Evolutionary conservation across 2,797 vertebrate species (phyloP), one percentile per base, ranked within the genome.

Genomic region (Poeciliopsis turneri): DNA sequence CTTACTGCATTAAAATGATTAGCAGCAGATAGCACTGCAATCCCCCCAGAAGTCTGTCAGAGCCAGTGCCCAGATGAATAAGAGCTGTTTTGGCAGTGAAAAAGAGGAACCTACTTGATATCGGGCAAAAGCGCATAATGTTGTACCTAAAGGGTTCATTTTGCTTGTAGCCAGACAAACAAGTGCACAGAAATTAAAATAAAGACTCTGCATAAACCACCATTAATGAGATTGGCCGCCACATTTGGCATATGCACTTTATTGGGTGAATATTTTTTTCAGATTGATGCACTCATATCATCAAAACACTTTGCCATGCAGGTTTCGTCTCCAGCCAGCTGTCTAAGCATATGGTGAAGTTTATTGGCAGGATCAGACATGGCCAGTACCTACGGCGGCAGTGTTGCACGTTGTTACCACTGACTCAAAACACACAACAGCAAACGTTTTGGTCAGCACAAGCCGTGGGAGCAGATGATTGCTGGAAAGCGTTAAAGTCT

Each of bases 401-500:
- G 25, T 30, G 39, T 3, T n/a, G 78, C 74, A 59, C 72, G 70
- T 66, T 28, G 76, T 51, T 81, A 78, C 83, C 57, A 45, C 72
- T 59, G 30, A 51, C 77, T 76, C 57, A 75, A 78, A 71, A 66
- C 15, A 47, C 16, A 2, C 16, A 78, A 71, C 78, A 78, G 74
- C 39, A 78, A 36, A 68, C 49, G 16, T 76, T 73, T 23, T 71
- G 75, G 43, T 76, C 68, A 70, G 80, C 30, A 66, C 76, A 77
- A 30, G 30, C 69, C 18, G 45, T n/a, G 73, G 72, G 4, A 53
- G 80, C 72, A 76, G 76, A 36, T 64, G 25, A 49, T 53, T 66
- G 75, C 61, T 80, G 66, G 75, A 70, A 79, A 79, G 74, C 74
- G 39, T 43, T 46, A 43, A 72, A 49, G 77, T 83, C 73, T 81